These are phyloP conservation scores for Amitus sp. DNA, from an alignment of 2,888 invertebrate species.

Conservation along the genomic window DNA sequence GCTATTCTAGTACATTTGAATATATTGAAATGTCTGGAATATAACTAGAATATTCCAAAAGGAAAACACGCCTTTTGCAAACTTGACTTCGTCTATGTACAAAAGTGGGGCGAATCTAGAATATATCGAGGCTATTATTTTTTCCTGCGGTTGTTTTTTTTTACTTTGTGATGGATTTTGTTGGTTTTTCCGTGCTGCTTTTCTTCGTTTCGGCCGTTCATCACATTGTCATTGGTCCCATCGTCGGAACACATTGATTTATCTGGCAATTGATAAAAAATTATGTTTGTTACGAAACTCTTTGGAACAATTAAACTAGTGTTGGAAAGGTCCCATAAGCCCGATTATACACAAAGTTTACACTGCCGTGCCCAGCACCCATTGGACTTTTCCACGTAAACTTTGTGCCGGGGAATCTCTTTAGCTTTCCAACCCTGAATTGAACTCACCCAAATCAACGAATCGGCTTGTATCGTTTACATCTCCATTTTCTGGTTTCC, in stretches of 20 bases:
- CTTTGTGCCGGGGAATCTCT: no score
- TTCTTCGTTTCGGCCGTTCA: conserved; percentile 35
- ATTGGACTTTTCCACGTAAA: not conserved
- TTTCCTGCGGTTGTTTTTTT: conserved; percentile 44
- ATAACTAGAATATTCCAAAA: no score
- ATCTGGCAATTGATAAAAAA: no score
- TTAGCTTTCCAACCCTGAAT: not conserved
- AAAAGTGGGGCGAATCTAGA: not conserved
- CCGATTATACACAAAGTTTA: no score
- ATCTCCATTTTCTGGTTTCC: conserved; percentile 7
- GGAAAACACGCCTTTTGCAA: no score
- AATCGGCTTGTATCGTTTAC: conserved; percentile 13
- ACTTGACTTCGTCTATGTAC: not conserved
- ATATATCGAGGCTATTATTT: conserved; percentile 30
- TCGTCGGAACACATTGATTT: conserved; percentile 17
- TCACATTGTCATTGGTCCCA: conserved; percentile 26
- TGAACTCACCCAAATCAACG: not conserved
- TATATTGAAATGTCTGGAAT: no score
- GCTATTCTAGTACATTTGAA: no score
- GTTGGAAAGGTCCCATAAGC: no score
- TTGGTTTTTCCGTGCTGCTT: conserved; percentile 17
- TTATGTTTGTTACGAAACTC: no score
- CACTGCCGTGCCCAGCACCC: no score
- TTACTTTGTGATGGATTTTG: conserved; percentile 31
- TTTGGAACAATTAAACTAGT: conserved; percentile 9